Evolutionary conservation across 1,140 invertebrate genomes (phyloP).

Genomic region (Procambarus clarkii): DNA sequence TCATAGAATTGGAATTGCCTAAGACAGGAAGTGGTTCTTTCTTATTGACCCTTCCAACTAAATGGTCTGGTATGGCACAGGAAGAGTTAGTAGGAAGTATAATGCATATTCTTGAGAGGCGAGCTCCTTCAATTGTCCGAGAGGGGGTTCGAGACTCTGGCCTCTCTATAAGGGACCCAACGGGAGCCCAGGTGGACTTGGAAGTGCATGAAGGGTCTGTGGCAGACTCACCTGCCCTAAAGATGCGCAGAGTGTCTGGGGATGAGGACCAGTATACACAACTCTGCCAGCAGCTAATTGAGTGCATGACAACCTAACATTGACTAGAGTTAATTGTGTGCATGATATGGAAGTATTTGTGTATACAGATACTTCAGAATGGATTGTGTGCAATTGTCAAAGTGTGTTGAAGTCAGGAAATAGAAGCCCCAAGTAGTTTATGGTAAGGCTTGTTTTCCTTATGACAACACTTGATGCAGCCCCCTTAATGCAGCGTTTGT

Average conservation of each 20-base stretch:
- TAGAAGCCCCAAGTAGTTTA: constrained; percentile 27
- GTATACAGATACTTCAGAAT: constrained; percentile 11
- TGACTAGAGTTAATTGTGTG: constrained; percentile 38
- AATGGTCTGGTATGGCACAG: constrained; percentile 86
- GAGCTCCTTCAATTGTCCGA: constrained; percentile 80
- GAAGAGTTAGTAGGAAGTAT: constrained; percentile 88
- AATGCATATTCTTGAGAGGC: constrained; percentile 87
- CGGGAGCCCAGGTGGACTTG: constrained; percentile 91
- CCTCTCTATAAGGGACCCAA: constrained; percentile 84
- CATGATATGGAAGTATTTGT: constrained; percentile 40
- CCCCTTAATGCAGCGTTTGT: constrained; percentile 17
- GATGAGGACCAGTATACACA: constrained; percentile 93
- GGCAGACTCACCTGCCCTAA: constrained; percentile 84
- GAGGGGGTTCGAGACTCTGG: constrained; percentile 76
- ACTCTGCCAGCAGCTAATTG: constrained; percentile 92
- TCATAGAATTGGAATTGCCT: constrained; percentile 58
- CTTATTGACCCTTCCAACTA: constrained; percentile 86
- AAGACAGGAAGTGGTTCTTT: constrained; percentile 77
- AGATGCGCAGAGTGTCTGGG: constrained; percentile 92
- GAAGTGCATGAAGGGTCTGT: constrained; percentile 82
- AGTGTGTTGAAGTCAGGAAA: constrained; percentile 42
- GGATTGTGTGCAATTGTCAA: constrained; percentile 16
- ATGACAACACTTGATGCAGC: constrained; percentile 24
- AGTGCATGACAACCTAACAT: constrained; percentile 81
- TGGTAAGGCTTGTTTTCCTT: constrained; percentile 15